Evolutionary conservation across 2,888 invertebrate species (phyloP).

Genomic region (Camponotus fellah): DNA sequence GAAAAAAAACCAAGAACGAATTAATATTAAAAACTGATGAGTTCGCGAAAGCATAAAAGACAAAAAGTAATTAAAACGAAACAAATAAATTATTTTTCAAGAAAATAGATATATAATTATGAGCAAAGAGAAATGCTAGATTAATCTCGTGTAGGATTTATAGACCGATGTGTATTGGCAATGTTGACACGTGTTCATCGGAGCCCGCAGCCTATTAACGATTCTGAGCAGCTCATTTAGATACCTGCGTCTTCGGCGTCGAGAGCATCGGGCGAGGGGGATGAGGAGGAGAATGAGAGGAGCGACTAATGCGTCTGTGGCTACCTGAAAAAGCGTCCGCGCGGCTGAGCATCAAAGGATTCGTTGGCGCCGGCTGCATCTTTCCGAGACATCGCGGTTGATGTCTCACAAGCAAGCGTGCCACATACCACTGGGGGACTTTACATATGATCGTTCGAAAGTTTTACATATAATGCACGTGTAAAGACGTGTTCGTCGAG

Average conservation of each 20-base stretch:
- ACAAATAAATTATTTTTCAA: background rate
- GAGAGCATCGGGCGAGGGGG: conserved; percentile 63
- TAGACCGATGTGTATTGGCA: conserved; percentile 39
- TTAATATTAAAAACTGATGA: background rate
- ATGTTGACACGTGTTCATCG: conserved; percentile 81
- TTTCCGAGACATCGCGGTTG: conserved; percentile 67
- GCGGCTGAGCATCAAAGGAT: conserved; percentile 85
- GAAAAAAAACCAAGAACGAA: background rate
- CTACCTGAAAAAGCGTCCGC: conserved; percentile 85
- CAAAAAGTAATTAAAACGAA: background rate
- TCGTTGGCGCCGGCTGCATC: conserved; percentile 84
- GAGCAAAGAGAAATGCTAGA: background rate
- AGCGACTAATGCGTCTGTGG: conserved; percentile 86
- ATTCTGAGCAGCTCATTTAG: conserved; percentile 85
- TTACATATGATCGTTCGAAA: conserved; percentile 63
- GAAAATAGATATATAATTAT: background rate
- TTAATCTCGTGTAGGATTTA: conserved; percentile 16
- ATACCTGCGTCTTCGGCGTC: conserved; percentile 70
- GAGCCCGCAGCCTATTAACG: conserved; percentile 79
- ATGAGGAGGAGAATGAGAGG: conserved; percentile 77
- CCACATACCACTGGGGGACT: conserved; percentile 30
- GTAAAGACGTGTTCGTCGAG: background rate
- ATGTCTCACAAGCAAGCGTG: conserved; percentile 57
- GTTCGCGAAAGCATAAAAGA: background rate
- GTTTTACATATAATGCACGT: conserved; percentile 57